Percentiles rank a stretch among this genome's conserved stretches.
Evolutionary conservation across 2,113 vertebrate genomes (phyloP).

Genomic region (Hippocampus abdominalis): DNA sequence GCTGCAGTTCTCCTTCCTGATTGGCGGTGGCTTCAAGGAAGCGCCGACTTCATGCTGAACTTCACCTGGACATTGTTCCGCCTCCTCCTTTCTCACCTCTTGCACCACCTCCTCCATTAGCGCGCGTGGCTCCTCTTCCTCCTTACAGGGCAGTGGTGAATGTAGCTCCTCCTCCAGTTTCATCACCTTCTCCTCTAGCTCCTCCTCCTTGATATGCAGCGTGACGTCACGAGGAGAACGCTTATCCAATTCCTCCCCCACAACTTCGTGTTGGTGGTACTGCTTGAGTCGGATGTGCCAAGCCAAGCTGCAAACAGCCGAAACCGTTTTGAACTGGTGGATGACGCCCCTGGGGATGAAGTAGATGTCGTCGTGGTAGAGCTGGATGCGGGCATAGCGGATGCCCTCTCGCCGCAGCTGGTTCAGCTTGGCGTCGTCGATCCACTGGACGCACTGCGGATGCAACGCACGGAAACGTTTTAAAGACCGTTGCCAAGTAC

Average conservation of each 20-base stretch:
- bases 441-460: constrained; percentile 96
- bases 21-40: constrained; percentile 37
- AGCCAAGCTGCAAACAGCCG: constrained; percentile 94
- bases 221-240: neutral
- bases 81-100: neutral
- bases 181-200: constrained; percentile 15
- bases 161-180: constrained; percentile 29
- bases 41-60: constrained; percentile 18
- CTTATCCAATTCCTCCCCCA: constrained; percentile 31
- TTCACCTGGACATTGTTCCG: constrained; percentile 3
- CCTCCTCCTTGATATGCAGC: constrained; percentile 7
- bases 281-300: constrained; percentile 93
- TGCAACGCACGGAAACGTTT: constrained; percentile 5
- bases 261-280: constrained; percentile 76
- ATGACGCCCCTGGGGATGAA: constrained; percentile 98
- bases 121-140: constrained; percentile 35
- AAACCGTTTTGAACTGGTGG: constrained; percentile 98
- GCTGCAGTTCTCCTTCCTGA: constrained; percentile 47
- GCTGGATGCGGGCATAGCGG: constrained; percentile 93
- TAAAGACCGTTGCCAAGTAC: too few relatives aligned
- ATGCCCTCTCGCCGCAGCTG: constrained; percentile 96
- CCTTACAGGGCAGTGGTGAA: constrained; percentile 31
- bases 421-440: constrained; percentile 98
- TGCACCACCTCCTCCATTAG: constrained; percentile 24
- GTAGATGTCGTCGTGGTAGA: constrained; percentile 98